Evolutionary conservation across 1,140 invertebrate genomes (phyloP).

Genomic region (Drosophila ambigua): DNA sequence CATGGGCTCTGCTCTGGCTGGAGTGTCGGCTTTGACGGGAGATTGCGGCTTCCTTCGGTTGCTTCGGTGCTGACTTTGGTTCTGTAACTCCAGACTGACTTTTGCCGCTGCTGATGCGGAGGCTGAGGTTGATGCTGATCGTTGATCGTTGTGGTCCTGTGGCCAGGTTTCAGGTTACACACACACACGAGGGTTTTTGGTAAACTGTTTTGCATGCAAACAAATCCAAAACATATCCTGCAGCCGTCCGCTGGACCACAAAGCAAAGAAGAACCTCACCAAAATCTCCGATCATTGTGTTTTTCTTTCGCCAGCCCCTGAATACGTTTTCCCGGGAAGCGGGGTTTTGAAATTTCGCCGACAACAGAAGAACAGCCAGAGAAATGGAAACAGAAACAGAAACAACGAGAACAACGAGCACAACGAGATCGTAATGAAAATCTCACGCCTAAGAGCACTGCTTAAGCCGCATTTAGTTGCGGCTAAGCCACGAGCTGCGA

Average conservation of each 20-base stretch:
- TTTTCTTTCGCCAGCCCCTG: slow-evolving; percentile 22
- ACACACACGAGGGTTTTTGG: slow-evolving; percentile 14
- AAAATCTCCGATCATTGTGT: slow-evolving; percentile 40
- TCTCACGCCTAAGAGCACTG: slow-evolving; percentile 74
- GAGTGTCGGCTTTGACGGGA: background rate
- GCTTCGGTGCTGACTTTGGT: background rate
- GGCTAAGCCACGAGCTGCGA: slow-evolving; percentile 48
- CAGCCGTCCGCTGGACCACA: slow-evolving; percentile 19
- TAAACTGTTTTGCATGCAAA: slow-evolving; percentile 66
- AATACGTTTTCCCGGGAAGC: slow-evolving; percentile 54
- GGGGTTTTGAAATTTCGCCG: slow-evolving; percentile 70
- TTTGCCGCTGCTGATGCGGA: slow-evolving; percentile 37
- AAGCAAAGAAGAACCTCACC: slow-evolving; percentile 11
- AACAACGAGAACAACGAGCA: slow-evolving; percentile 12
- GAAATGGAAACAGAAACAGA: slow-evolving; percentile 14
- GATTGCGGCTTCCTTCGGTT: no score
- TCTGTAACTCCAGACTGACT: slow-evolving; percentile 36
- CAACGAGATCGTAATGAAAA: slow-evolving; percentile 50
- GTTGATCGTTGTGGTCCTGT: slow-evolving; percentile 6
- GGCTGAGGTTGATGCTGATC: slow-evolving; percentile 24
- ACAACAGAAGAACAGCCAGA: slow-evolving; percentile 16
- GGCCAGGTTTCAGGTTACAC: slow-evolving; percentile 60
- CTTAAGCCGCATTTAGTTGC: slow-evolving; percentile 77
- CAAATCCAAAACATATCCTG: slow-evolving; percentile 63
- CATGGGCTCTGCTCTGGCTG: background rate